These are phyloP conservation scores for Leptopilina clavipes DNA, from an alignment of 1,140 invertebrate species.

Conservation along the genomic window DNA sequence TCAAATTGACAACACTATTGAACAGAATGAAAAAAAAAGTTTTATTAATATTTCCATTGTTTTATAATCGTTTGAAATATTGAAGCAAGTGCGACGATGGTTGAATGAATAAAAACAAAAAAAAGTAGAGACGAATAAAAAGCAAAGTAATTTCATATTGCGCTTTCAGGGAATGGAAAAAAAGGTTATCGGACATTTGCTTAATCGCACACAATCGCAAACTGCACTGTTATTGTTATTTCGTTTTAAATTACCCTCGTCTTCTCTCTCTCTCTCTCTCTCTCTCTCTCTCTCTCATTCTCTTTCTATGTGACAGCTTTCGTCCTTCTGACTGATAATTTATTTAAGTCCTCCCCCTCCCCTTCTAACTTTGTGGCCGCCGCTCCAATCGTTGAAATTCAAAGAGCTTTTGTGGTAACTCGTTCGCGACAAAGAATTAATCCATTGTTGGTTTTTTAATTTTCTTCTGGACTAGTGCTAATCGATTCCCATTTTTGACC, in stretches of 20 bases:
- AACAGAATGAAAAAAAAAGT: not conserved
- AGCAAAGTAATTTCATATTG: constrained; percentile 42
- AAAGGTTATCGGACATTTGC: constrained; percentile 55
- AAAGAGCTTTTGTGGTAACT: constrained; percentile 47
- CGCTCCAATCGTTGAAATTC: constrained; percentile 54
- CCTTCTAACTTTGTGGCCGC: constrained; percentile 48
- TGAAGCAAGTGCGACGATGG: constrained; percentile 22
- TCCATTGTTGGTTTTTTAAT: constrained; percentile 58
- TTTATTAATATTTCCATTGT: constrained; percentile 1
- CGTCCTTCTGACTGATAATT: constrained; percentile 62
- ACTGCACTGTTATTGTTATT: constrained; percentile 44
- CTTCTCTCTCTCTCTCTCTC: constrained; percentile 34
- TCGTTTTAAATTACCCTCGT: constrained; percentile 33
- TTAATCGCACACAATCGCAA: constrained; percentile 51
- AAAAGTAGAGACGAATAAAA: constrained; percentile 39
- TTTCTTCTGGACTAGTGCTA: constrained; percentile 38
- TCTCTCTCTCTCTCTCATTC: constrained; percentile 13
- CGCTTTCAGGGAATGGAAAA: constrained; percentile 36
- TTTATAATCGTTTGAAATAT: constrained; percentile 4
- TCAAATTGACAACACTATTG: not conserved
- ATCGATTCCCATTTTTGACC: constrained; percentile 43
- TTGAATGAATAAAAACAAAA: constrained; percentile 17
- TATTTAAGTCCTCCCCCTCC: constrained; percentile 58
- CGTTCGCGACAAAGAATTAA: constrained; percentile 42
- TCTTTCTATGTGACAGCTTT: constrained; percentile 47